These are phyloP conservation scores for Takifugu bimaculatus DNA, from an alignment of 2,113 vertebrate genomes.

Conservation along the genomic window DNA sequence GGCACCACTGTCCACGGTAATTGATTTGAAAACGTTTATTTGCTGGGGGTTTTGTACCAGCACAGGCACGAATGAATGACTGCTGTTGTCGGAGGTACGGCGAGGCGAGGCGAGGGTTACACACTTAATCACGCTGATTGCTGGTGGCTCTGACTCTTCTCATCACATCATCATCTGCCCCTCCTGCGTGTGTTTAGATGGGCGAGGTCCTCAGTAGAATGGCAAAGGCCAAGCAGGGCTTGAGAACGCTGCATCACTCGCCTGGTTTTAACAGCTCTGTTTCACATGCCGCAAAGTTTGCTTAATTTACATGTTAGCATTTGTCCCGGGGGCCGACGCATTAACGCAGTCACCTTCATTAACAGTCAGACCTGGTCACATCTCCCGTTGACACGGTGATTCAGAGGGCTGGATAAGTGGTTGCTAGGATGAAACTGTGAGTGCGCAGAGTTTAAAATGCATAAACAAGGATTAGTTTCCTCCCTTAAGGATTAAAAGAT, in stretches of 20 bases:
- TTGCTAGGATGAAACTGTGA: conserved; percentile 5
- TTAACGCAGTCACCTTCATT: conserved; percentile 28
- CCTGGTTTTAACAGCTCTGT: too few species aligned
- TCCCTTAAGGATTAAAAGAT: conserved; percentile 1
- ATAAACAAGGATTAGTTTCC: conserved; percentile 14
- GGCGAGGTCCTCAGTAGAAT: conserved; percentile 19
- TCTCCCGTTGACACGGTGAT: not conserved
- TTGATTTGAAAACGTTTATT: conserved; percentile 31
- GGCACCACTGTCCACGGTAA: conserved; percentile 27
- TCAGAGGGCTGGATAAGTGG: not conserved
- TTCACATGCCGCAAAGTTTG: too few species aligned
- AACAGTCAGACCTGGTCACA: conserved; percentile 30
- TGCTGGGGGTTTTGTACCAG: conserved; percentile 21
- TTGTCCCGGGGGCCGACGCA: not conserved
- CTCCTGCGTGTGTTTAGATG: conserved; percentile 14
- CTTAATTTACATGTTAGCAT: too few species aligned
- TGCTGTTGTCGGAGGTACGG: not conserved
- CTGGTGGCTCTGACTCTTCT: conserved; percentile 62
- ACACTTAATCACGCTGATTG: conserved; percentile 66
- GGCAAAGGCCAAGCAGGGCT: conserved; percentile 18
- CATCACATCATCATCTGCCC: conserved; percentile 69
- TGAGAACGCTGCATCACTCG: too few species aligned
- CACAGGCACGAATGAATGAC: not conserved
- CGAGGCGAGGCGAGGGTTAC: not conserved
- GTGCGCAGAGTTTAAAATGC: conserved; percentile 13